Conservation (phyloP, 2,797 vertebrate species). For the Graptemys geographica region DNA sequence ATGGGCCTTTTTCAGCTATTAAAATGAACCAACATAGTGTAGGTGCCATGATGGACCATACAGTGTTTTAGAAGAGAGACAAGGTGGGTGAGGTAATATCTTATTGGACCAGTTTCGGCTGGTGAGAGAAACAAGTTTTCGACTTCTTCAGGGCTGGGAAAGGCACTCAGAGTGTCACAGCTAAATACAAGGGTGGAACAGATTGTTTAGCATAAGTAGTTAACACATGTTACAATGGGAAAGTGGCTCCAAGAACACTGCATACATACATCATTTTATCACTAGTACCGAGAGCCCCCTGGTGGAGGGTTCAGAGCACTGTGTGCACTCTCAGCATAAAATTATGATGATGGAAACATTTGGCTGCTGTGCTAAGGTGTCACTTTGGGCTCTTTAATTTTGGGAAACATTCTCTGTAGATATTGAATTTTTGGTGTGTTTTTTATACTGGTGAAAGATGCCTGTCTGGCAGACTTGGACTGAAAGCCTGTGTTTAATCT, state of each 20-base stretch:
- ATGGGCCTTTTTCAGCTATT: neutral
- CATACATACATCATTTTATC: neutral
- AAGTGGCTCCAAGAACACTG: too few species aligned
- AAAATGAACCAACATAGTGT: neutral
- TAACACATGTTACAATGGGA: too few species aligned
- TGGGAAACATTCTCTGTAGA: neutral
- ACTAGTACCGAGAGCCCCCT: neutral
- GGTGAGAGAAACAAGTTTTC: neutral
- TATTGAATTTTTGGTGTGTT: neutral
- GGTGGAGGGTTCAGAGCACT: neutral
- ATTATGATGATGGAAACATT: accelerated
- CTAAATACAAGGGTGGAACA: too few species aligned
- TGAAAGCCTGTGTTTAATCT: neutral
- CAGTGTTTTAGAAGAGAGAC: neutral
- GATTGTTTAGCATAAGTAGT: too few species aligned
- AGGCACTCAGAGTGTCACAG: too few species aligned
- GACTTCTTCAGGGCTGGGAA: neutral
- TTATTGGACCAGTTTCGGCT: neutral
- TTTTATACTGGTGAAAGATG: neutral
- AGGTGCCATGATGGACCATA: neutral
- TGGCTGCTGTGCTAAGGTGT: neutral
- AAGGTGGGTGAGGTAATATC: neutral
- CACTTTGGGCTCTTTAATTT: neutral
- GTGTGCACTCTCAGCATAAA: neutral
- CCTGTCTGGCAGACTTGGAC: neutral